A percentile compares a stretch with the other conserved stretches of the same genome.
phyloP scores from a whole-genome alignment of 2,113 vertebrate species.

The Sterrhoptilus dennistouni region DNA sequence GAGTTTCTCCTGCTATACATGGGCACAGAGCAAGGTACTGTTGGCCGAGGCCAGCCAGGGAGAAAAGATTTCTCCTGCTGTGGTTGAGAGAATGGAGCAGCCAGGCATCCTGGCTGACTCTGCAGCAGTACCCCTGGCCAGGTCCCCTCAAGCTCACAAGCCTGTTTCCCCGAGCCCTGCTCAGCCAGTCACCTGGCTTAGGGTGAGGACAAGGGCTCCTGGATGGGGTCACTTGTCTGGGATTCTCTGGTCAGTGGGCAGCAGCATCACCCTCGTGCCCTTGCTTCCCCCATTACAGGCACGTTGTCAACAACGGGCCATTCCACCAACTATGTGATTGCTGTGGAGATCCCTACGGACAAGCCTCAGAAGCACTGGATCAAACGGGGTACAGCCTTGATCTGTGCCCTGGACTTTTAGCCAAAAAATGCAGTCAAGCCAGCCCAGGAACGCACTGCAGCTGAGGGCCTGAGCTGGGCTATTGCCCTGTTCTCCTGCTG shows the following conservation, averaged over 20 bases:
- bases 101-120: background rate
- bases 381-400: constrained; percentile 86
- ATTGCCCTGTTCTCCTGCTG: background rate
- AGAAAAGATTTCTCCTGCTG: background rate
- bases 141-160: background rate
- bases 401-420: constrained; percentile 90
- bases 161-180: background rate
- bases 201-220: background rate
- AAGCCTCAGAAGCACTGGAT: constrained; percentile 85
- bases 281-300: constrained; percentile 62
- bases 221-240: accelerated
- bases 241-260: accelerated
- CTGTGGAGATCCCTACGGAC: constrained; percentile 85
- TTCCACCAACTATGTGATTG: constrained; percentile 88
- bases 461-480: background rate
- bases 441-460: background rate
- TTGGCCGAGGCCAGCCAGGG: no score
- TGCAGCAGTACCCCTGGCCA: background rate
- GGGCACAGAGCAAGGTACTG: accelerated
- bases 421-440: background rate
- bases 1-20: background rate
- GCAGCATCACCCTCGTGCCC: background rate
- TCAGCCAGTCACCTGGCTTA: background rate
- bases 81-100: background rate
- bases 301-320: constrained; percentile 88